These are phyloP conservation scores for Arvicanthis niloticus DNA, from an alignment of 2,113 vertebrate species.

Conservation along the genomic window DNA sequence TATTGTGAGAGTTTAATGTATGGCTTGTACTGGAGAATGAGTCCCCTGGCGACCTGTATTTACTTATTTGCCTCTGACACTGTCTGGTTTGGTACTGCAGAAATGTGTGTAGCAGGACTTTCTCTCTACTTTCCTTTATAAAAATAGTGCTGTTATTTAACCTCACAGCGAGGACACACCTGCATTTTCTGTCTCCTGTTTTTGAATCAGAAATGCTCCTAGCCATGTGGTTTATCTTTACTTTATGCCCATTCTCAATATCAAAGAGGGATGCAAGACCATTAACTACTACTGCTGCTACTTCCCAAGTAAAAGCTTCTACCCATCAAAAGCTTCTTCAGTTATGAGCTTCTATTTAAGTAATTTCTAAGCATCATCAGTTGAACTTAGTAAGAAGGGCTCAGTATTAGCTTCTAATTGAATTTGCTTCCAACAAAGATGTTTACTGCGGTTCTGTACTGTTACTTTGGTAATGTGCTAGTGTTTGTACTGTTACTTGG, in stretches of 20 bases:
- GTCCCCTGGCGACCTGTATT: constrained; percentile 1
- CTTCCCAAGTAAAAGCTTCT: constrained; percentile 18
- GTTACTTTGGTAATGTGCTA: background rate
- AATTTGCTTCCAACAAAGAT: background rate
- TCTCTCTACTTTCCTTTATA: constrained; percentile 37
- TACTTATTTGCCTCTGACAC: constrained; percentile 23
- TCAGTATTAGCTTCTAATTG: background rate
- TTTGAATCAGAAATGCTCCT: constrained; percentile 2
- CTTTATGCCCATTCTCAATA: background rate
- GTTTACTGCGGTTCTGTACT: background rate
- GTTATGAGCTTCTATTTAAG: background rate
- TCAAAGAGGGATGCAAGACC: background rate
- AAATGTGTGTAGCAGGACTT: background rate
- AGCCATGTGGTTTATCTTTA: background rate
- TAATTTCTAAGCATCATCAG: background rate
- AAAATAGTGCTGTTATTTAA: constrained; percentile 17
- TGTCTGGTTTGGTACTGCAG: constrained; percentile 2
- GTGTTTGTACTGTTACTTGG: background rate
- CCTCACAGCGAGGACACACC: background rate
- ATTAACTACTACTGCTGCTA: too few relatives aligned
- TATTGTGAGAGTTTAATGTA: background rate
- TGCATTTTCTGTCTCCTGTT: background rate
- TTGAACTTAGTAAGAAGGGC: background rate
- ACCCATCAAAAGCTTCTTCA: background rate
- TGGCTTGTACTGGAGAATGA: background rate